phyloP scores from a whole-genome alignment of 2,797 vertebrate genomes.

The Diceros bicornis region DNA sequence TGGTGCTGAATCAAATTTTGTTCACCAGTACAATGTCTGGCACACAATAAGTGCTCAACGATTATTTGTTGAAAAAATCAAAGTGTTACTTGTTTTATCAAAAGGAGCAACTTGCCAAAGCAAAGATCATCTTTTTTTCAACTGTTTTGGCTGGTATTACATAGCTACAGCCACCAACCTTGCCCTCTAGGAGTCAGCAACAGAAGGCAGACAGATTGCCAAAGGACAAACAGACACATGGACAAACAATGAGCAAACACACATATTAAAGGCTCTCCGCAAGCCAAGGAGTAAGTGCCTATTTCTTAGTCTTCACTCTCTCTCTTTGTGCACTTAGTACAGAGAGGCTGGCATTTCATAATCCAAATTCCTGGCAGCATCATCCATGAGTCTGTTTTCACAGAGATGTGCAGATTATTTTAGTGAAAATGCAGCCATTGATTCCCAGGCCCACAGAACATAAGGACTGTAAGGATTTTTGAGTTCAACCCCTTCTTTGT shows the following conservation, averaged over 20 bases:
- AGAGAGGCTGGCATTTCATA: conserved; percentile 23
- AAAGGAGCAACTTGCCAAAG: neutral
- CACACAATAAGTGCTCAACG: neutral
- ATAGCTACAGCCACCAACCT: neutral
- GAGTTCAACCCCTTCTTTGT: neutral
- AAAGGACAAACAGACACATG: conserved; percentile 18
- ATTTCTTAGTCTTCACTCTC: neutral
- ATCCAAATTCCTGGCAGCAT: conserved; percentile 30
- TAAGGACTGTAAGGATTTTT: neutral
- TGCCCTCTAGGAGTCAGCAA: neutral
- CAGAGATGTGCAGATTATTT: conserved; percentile 20
- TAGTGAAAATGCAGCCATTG: conserved; percentile 25
- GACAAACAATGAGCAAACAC: neutral
- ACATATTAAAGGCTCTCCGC: neutral
- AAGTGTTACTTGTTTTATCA: conserved; percentile 19
- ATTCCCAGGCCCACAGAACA: neutral
- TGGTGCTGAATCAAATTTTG: neutral
- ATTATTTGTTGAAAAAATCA: conserved; percentile 47
- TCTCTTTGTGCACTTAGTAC: neutral
- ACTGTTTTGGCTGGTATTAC: conserved; percentile 4
- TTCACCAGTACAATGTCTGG: neutral
- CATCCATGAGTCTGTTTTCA: conserved; percentile 42
- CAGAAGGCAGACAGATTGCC: neutral
- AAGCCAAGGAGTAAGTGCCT: neutral
- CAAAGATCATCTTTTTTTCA: neutral